Percentiles rank a stretch among this genome's conserved stretches.
phyloP scores from a whole-genome alignment of 2,888 invertebrate species.

The Caenorhabditis parvicauda region DNA sequence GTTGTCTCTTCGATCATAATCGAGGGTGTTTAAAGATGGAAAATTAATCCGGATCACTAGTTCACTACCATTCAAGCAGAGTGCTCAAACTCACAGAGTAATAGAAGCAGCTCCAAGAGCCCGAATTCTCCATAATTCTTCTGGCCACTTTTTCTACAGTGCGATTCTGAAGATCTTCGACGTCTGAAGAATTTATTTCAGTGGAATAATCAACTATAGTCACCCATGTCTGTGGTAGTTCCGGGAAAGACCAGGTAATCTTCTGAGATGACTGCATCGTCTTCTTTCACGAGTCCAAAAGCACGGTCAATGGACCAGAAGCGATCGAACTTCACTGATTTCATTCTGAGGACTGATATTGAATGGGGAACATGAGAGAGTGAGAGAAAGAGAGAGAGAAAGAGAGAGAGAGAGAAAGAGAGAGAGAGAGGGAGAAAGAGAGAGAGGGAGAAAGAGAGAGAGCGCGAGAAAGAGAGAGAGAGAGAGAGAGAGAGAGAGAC shows the following conservation, averaged over 20 bases:
- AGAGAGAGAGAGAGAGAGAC: conserved; percentile 8
- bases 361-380: not conserved
- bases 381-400: conserved; percentile 5
- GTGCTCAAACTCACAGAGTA: too few relatives aligned
- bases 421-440: not conserved
- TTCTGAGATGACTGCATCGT: not conserved
- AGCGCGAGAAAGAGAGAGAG: conserved; percentile 4
- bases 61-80: too few relatives aligned
- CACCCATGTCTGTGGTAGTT: conserved; percentile 5
- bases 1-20: too few relatives aligned
- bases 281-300: not conserved
- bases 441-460: conserved; percentile 3
- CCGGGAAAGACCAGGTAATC: conserved; percentile 9
- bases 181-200: not conserved
- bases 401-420: conserved; percentile 1
- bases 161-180: not conserved
- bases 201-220: not conserved
- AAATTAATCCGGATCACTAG: too few relatives aligned
- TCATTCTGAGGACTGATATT: conserved; percentile 7
- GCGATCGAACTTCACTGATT: conserved; percentile 11
- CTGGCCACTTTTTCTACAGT: conserved; percentile 2
- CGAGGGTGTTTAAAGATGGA: too few relatives aligned
- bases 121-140: conserved; percentile 8
- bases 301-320: conserved; percentile 12
- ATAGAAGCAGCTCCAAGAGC: too few relatives aligned